phyloP scores from a whole-genome alignment of 2,797 vertebrate genomes.

The Sitta carolinensis region DNA sequence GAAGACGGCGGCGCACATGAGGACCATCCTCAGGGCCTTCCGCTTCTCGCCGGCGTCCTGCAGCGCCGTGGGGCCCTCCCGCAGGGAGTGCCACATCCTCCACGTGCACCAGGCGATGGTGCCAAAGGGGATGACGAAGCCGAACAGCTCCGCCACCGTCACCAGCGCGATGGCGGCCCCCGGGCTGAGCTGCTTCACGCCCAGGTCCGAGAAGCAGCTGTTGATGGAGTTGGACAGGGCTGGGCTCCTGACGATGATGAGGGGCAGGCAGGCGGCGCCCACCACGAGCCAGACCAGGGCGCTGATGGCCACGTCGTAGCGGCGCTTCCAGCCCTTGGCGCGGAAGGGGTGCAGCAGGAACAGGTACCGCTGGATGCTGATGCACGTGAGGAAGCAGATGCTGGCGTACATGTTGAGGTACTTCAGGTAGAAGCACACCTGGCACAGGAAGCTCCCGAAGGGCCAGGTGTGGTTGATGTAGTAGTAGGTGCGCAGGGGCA shows the following conservation, averaged over 20 bases:
- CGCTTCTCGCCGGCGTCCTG: conserved; percentile 73
- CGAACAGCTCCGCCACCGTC: conserved; percentile 82
- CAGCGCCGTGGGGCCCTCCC: conserved; percentile 14
- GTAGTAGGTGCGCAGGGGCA: conserved; percentile 87
- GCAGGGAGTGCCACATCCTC: conserved; percentile 80
- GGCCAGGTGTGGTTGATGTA: conserved; percentile 84
- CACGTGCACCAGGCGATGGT: conserved; percentile 83
- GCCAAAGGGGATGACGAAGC: conserved; percentile 83
- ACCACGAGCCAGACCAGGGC: conserved; percentile 80
- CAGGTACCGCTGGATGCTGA: conserved; percentile 86
- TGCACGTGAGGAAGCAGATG: conserved; percentile 88
- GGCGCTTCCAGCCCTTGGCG: conserved; percentile 84
- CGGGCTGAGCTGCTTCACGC: conserved; percentile 65
- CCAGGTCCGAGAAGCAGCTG: conserved; percentile 87
- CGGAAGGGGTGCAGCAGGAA: conserved; percentile 86
- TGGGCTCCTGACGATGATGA: conserved; percentile 78
- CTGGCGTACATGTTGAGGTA: conserved; percentile 93
- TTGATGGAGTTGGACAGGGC: conserved; percentile 23
- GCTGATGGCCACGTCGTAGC: conserved; percentile 84
- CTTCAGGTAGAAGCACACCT: conserved; percentile 91
- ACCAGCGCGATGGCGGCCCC: conserved; percentile 66
- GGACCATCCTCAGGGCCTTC: conserved; percentile 85
- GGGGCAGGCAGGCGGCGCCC: conserved; percentile 79
- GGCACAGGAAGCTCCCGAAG: conserved; percentile 80
- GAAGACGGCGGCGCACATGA: conserved; percentile 84